Evolutionary conservation across 2,113 vertebrate species (phyloP).

Genomic region (Camelus dromedarius): DNA sequence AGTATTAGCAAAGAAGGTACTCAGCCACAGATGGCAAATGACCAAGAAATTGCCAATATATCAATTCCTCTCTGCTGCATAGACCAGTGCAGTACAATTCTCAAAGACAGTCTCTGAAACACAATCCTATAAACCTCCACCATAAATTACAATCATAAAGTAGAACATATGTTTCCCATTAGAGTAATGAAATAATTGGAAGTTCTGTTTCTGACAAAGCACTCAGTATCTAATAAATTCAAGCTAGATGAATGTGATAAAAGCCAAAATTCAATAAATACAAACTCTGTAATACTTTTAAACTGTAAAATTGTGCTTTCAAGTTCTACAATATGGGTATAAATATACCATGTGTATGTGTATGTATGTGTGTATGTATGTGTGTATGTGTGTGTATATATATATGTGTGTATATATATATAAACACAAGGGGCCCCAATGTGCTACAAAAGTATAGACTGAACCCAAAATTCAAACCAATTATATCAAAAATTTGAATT

Average conservation of each 20-base stretch:
- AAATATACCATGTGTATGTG: background rate
- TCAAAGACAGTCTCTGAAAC: slow-evolving; percentile 18
- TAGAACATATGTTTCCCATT: slow-evolving; percentile 50
- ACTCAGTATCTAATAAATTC: slow-evolving; percentile 45
- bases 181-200: slow-evolving; percentile 46
- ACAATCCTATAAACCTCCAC: background rate
- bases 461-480: slow-evolving; percentile 42
- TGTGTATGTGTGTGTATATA: no score
- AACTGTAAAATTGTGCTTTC: slow-evolving; percentile 45
- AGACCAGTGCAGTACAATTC: background rate
- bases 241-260: slow-evolving; percentile 38
- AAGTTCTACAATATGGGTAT: slow-evolving; percentile 13
- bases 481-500: slow-evolving; percentile 13
- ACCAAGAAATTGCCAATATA: background rate
- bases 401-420: no score
- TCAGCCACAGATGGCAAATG: slow-evolving; percentile 9
- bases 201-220: slow-evolving; percentile 44
- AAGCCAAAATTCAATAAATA: slow-evolving; percentile 42
- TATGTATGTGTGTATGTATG: no score
- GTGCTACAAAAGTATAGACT: background rate
- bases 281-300: background rate
- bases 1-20: slow-evolving; percentile 36
- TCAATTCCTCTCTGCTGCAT: slow-evolving; percentile 47
- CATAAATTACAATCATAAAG: slow-evolving; percentile 50
- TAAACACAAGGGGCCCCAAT: background rate